Conservation (phyloP, 2,113 vertebrate species). For the Petrocephalus zakoni region DNA sequence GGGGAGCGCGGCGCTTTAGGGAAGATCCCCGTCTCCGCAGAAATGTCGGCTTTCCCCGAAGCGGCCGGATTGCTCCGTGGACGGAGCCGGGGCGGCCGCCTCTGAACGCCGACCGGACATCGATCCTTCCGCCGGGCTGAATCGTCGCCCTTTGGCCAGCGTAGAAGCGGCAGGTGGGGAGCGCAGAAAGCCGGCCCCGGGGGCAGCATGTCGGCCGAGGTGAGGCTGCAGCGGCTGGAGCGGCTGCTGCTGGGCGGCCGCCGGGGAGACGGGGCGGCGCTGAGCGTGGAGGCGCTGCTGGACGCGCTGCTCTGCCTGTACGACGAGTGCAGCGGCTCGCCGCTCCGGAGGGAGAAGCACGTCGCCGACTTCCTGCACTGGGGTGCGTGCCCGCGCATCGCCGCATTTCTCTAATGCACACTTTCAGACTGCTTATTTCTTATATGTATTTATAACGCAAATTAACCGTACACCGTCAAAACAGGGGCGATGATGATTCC, state of each 20-base stretch:
- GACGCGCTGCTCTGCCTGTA: constrained; percentile 84
- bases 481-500: neutral
- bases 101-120: constrained; percentile 21
- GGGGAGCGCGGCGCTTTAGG: neutral
- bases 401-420: neutral
- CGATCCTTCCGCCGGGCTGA: neutral
- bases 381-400: constrained; percentile 67
- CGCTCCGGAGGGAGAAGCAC: constrained; percentile 84
- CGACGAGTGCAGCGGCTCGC: constrained; percentile 74
- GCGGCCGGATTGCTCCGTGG: neutral
- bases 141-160: neutral
- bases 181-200: neutral
- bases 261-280: constrained; percentile 62
- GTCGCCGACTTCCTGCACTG: constrained; percentile 88
- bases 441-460: neutral
- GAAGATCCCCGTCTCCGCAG: neutral
- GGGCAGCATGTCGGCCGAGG: constrained; percentile 80
- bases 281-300: constrained; percentile 90
- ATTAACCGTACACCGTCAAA: neutral
- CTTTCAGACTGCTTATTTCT: neutral
- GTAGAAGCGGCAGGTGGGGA: neutral
- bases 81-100: constrained; percentile 27
- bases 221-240: constrained; percentile 90
- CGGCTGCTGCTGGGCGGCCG: constrained; percentile 80
- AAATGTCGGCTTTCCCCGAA: neutral